Base-by-base conservation (phyloP, 1,140 invertebrate genomes). In the Anastatus disparis region DNA sequence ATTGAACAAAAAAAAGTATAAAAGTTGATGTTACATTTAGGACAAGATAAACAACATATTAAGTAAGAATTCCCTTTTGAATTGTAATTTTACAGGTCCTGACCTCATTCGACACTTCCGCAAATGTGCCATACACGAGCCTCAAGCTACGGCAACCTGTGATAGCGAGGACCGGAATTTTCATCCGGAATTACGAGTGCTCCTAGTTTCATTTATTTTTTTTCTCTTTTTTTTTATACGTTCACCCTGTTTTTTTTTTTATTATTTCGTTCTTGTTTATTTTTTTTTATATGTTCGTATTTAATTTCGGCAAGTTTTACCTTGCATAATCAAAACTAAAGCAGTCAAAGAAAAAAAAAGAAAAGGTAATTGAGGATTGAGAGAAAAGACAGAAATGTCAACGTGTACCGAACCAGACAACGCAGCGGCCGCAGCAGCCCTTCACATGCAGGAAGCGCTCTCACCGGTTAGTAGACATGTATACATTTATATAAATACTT, bases 401-500 rank as follows among this genome's bases (percentile, higher is more conserved):
- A 85, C 82, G 76, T 85, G 85, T 72, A 81, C 83, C 53, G 85
- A 86, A 73, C 76, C 80, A 56, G 84, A 85, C 76, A 84, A 81
- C 75, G 75, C 77, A 65, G 76, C 80, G 53, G 31, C 69, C 8
- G 15, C 70, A 27, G 15, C 70, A 27, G 53, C 31, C 38, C 77
- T 86, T 77, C 84, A 85, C 63, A 86, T 85, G 79, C 84, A 86
- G 80, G 82, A 85, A 76, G 77, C 80, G 70, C 75, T 86, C 59
- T 85, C 85, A 66, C 85, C 85, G 84, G 84, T 86, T 75, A 79
- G 83, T 85, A 61, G 48, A 10, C 15, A 56, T 46, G n/a, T 31
- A 29, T 22, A 35, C 44, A 9, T 12, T 0, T 20, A 48, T 31
- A 20, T 3, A 12, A 7, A 1, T 12, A 26, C 7, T 22, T 50